Percentiles rank a stretch among this genome's conserved stretches.
Conservation (phyloP, 2,888 invertebrate genomes). For the Oscheius sp. region DNA sequence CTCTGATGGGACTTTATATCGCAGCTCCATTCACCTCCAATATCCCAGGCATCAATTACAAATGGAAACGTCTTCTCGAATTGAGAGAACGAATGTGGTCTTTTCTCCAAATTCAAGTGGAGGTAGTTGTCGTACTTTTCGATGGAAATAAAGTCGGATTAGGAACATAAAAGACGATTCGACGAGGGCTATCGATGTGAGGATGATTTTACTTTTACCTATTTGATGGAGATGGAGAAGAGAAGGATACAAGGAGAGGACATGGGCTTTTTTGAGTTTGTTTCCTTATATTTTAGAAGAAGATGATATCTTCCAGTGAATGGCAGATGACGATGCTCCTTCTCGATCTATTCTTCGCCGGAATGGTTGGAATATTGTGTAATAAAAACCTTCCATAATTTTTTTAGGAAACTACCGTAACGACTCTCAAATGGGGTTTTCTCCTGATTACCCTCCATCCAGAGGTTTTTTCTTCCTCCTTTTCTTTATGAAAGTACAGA, state of each 20-base stretch:
- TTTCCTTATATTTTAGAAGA: background rate
- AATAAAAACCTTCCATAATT: too few relatives aligned
- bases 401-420: constrained; percentile 70
- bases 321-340: constrained; percentile 67
- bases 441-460: constrained; percentile 53
- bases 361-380: too few relatives aligned
- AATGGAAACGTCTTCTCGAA: constrained; percentile 60
- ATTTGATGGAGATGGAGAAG: constrained; percentile 64
- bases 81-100: constrained; percentile 54
- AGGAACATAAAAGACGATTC: constrained; percentile 48
- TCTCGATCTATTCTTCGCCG: constrained; percentile 68
- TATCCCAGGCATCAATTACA: constrained; percentile 58
- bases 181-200: constrained; percentile 36
- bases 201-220: constrained; percentile 66
- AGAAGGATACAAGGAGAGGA: constrained; percentile 48
- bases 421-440: constrained; percentile 69
- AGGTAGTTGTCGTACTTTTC: constrained; percentile 32
- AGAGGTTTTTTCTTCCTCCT: constrained; percentile 31
- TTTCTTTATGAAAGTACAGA: background rate
- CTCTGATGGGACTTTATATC: constrained; percentile 63
- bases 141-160: background rate
- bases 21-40: constrained; percentile 58
- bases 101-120: constrained; percentile 59
- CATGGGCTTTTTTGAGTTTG: constrained; percentile 60
- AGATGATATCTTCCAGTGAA: constrained; percentile 54